These are phyloP conservation scores for Struthio camelus DNA, from an alignment of 2,113 vertebrate species.

Conservation along the genomic window DNA sequence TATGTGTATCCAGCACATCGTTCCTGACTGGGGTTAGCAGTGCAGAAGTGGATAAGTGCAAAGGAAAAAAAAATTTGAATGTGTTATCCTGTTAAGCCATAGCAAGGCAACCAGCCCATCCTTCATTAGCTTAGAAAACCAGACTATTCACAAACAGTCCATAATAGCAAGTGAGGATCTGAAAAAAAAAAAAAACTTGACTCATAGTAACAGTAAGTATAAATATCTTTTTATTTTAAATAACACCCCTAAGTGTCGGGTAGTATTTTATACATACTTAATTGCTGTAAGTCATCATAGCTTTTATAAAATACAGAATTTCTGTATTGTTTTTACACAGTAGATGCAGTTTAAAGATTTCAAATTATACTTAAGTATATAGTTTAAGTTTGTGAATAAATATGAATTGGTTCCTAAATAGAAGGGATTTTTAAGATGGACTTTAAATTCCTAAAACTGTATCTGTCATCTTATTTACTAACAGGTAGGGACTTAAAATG, in stretches of 20 bases:
- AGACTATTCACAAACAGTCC: neutral
- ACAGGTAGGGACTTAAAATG: neutral
- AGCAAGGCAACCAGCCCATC: neutral
- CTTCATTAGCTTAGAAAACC: neutral
- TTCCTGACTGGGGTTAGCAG: neutral
- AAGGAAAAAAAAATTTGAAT: neutral
- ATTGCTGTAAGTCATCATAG: neutral
- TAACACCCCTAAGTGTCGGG: neutral
- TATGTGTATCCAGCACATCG: neutral
- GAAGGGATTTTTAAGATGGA: neutral
- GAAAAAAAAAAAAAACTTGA: neutral
- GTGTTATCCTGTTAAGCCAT: slow-evolving; percentile 19
- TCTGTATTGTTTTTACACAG: neutral
- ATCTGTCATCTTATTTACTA: neutral
- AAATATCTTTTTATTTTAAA: neutral
- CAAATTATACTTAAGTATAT: neutral
- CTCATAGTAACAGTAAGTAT: neutral
- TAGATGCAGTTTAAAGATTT: neutral
- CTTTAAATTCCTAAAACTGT: neutral
- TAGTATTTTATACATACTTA: neutral
- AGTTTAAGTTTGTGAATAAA: neutral
- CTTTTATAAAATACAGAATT: neutral
- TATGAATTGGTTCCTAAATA: neutral
- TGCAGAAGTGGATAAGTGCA: neutral
- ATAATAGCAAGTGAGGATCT: neutral